Conservation (phyloP, 2,797 vertebrate genomes). For the Syngnathus acus region DNA sequence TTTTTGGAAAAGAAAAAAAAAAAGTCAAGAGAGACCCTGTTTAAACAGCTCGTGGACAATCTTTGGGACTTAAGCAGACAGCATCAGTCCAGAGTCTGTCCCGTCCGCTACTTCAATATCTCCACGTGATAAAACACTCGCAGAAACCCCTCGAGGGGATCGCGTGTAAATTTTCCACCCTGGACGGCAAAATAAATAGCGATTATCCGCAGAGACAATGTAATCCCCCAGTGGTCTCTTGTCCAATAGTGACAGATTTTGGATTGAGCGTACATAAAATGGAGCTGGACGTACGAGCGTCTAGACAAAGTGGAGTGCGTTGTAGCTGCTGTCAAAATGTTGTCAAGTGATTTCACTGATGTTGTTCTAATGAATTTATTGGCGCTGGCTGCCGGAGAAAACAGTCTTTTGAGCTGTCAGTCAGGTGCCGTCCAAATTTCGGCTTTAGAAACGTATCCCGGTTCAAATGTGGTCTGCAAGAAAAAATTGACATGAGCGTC, state of each 20-base stretch:
- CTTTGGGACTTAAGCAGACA: constrained; percentile 31
- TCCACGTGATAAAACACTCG: constrained; percentile 58
- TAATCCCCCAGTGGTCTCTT: constrained; percentile 42
- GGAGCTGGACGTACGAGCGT: constrained; percentile 1
- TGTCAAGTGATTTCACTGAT: constrained; percentile 16
- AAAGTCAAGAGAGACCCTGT: constrained; percentile 23
- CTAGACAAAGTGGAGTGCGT: constrained; percentile 9
- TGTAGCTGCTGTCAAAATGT: constrained; percentile 11
- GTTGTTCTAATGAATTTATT: constrained; percentile 21
- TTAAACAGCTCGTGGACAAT: constrained; percentile 25
- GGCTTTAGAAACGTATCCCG: constrained; percentile 8
- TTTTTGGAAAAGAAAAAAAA: constrained; percentile 7
- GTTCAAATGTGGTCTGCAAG: constrained; percentile 26
- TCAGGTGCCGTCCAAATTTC: constrained; percentile 18
- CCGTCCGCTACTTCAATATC: constrained; percentile 34
- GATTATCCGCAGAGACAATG: constrained; percentile 64
- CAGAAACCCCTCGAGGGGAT: constrained; percentile 43
- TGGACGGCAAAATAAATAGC: constrained; percentile 69
- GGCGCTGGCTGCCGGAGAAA: constrained; percentile 20
- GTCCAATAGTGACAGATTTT: constrained; percentile 19
- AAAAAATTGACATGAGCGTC: constrained; percentile 34
- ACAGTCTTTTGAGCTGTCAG: constrained; percentile 28
- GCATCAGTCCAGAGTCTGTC: constrained; percentile 43
- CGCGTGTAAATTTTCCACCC: constrained; percentile 63
- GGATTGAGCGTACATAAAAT: constrained; percentile 12